These are phyloP conservation scores for Pelobates fuscus DNA, from an alignment of 2,113 vertebrate species.

Conservation along the genomic window DNA sequence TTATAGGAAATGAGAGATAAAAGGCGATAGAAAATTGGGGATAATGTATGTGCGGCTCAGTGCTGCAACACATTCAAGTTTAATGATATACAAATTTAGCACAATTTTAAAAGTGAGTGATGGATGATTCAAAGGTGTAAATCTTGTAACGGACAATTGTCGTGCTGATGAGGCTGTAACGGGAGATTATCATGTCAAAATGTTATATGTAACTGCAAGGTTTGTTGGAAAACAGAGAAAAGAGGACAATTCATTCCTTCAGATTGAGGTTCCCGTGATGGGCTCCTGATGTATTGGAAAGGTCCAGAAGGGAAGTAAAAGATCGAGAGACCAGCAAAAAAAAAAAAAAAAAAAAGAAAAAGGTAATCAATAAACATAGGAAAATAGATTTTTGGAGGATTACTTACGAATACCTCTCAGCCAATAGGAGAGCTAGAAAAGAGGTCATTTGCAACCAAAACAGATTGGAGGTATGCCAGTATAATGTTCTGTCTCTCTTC, in stretches of 20 bases:
- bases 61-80: not conserved
- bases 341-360: no score
- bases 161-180: not conserved
- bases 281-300: no score
- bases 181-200: not conserved
- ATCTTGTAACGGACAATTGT: not conserved
- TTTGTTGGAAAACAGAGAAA: not conserved
- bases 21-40: constrained; percentile 45
- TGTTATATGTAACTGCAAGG: not conserved
- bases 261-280: no score
- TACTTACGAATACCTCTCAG: no score
- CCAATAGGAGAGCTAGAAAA: no score
- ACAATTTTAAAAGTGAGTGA: not conserved
- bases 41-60: not conserved
- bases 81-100: not conserved
- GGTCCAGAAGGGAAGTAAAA: no score
- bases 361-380: no score
- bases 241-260: not conserved
- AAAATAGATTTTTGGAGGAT: no score
- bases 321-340: no score
- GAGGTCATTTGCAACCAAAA: no score
- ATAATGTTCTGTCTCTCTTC: no score
- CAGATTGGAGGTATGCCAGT: no score
- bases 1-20: constrained; percentile 63
- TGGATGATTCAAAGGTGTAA: not conserved